Conservation (phyloP, 1,140 invertebrate genomes). For the Bombus pyrosoma region DNA sequence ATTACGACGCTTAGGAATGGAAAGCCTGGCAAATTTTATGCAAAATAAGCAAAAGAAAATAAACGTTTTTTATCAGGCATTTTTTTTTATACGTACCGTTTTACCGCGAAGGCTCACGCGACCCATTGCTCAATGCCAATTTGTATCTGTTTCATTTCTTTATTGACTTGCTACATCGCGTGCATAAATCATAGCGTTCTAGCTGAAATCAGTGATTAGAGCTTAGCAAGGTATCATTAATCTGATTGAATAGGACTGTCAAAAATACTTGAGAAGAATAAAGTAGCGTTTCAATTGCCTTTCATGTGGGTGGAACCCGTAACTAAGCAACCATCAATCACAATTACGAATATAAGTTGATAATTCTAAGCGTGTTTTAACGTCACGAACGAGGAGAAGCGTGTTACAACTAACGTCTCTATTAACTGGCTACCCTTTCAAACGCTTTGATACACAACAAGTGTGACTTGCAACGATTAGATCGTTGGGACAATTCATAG, state of each 20-base stretch:
- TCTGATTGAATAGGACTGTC: constrained; percentile 8
- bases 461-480: background rate
- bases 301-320: background rate
- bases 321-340: constrained; percentile 15
- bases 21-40: background rate
- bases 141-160: constrained; percentile 4
- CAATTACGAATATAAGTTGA: background rate
- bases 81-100: background rate
- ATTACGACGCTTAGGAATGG: too few relatives aligned
- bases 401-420: background rate
- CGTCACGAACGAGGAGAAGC: too few relatives aligned
- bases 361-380: background rate
- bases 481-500: background rate
- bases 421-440: background rate
- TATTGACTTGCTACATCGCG: background rate
- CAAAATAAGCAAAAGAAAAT: too few relatives aligned
- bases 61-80: background rate
- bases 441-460: background rate
- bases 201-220: background rate
- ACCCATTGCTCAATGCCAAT: background rate
- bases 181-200: constrained; percentile 14
- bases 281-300: constrained; percentile 3
- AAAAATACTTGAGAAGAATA: background rate
- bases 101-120: background rate
- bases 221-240: constrained; percentile 16